phyloP scores from a whole-genome alignment of 2,113 vertebrate genomes.

The Ammospiza nelsoni region DNA sequence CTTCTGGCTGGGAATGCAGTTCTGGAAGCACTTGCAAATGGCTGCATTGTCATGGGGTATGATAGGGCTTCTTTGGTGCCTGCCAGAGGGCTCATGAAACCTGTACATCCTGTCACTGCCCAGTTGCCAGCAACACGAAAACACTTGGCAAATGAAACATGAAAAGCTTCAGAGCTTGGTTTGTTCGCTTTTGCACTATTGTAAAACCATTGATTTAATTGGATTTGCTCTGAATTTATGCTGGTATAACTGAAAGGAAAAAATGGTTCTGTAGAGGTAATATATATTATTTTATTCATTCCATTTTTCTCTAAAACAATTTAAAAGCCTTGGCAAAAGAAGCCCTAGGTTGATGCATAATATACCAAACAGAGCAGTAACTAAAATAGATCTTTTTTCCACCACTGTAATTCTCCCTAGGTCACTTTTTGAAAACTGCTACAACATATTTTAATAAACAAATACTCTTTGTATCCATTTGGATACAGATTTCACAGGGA shows the following conservation, averaged over 20 bases:
- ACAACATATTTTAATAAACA: slow-evolving; percentile 39
- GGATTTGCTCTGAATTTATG: slow-evolving; percentile 11
- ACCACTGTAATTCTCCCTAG: background rate
- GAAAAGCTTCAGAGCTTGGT: background rate
- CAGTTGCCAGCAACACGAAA: slow-evolving; percentile 35
- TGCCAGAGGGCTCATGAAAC: slow-evolving; percentile 39
- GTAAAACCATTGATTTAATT: background rate
- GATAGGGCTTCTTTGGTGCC: slow-evolving; percentile 7
- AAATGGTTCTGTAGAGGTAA: background rate
- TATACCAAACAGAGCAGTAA: slow-evolving; percentile 1
- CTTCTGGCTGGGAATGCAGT: background rate
- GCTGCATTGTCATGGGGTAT: background rate
- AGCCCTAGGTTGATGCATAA: background rate
- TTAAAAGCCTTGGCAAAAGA: background rate
- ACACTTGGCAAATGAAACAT: slow-evolving; percentile 43
- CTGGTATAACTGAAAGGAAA: background rate
- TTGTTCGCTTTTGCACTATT: background rate
- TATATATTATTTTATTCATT: background rate
- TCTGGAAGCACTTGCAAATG: background rate
- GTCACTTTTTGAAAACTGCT: slow-evolving; percentile 14
- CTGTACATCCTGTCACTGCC: slow-evolving; percentile 36
- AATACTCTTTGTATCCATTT: slow-evolving; percentile 37
- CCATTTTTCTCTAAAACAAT: background rate
- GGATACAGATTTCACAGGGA: slow-evolving; percentile 26
- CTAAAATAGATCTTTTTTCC: slow-evolving; percentile 11